phyloP scores from a whole-genome alignment of 2,888 invertebrate genomes.

The Anthophora plumipes region DNA sequence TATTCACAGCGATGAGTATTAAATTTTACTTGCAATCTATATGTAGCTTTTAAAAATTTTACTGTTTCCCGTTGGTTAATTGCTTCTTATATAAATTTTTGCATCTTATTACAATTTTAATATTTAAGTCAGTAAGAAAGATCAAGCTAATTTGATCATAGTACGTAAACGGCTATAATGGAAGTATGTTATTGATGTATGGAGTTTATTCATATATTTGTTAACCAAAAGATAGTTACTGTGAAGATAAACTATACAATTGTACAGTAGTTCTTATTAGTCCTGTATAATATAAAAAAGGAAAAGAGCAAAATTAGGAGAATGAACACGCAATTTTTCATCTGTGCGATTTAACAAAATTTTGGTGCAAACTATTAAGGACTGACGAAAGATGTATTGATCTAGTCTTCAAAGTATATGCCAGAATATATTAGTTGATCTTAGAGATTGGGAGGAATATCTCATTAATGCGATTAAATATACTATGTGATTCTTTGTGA shows the following conservation, averaged over 20 bases:
- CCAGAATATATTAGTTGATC: constrained; percentile 52
- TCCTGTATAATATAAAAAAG: constrained; percentile 33
- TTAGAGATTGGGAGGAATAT: constrained; percentile 22
- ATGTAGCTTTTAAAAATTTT: background rate
- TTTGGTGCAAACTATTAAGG: constrained; percentile 46
- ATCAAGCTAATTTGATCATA: background rate
- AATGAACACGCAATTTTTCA: constrained; percentile 16
- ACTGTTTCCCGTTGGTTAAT: background rate
- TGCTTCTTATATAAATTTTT: background rate
- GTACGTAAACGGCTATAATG: constrained; percentile 31
- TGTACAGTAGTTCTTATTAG: constrained; percentile 46
- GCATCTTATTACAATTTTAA: background rate
- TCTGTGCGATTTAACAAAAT: constrained; percentile 28
- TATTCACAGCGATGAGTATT: background rate
- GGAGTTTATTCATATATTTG: constrained; percentile 38
- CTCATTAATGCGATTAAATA: constrained; percentile 17
- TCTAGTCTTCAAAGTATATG: constrained; percentile 64
- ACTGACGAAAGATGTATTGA: constrained; percentile 52
- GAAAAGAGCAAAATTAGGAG: background rate
- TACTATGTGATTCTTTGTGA: constrained; percentile 37
- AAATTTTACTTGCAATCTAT: background rate
- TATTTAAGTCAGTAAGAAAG: background rate
- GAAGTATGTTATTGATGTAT: constrained; percentile 21
- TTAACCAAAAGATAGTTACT: constrained; percentile 33
- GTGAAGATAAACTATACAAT: constrained; percentile 24